Base-by-base conservation (phyloP, 2,797 vertebrate species). In the Choloepus didactylus region DNA sequence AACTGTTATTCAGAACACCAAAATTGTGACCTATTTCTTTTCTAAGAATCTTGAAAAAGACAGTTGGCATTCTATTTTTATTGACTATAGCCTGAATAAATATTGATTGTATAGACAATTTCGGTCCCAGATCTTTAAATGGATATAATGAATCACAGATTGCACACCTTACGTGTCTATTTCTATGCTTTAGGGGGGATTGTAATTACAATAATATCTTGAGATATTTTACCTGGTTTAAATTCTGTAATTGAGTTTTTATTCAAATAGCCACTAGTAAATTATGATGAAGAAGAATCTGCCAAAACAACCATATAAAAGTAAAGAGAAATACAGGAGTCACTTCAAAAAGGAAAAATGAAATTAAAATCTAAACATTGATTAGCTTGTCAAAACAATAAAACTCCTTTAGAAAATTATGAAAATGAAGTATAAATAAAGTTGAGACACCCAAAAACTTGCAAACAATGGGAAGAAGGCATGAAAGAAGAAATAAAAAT, bases 91-190 rank as follows among this genome's bases (percentile, higher is more conserved):
- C 60, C 83, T 94, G 35, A 75, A 89, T 93, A 89, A 81, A 87
- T 94, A 94, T 91, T 95, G 94, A 95, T 95, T 76, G 35, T 27
- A 67, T 64, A 94, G 67, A 56, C 46, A 84, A 81, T 87, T 89
- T 89, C 49, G 67, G n/a, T 64, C 41, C 51, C 59, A 16, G 51
- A 95, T 73, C 60, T 51, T 31, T 66, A 94, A 92, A 87, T 72
- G 73, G 67, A 87, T 59, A 35, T 23, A 89, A 62, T 67, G 51
- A 82, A 66, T 89, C 21, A 66, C 67, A 87, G 70, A 83, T 64
- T 89, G 66, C 23, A 88, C 38, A 35, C 29, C 38, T 51, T n/a
- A 56, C 2, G 1, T 35, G 6, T 87, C 79, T 56, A 31, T 83
- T 81, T 84, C 75, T 76, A 6, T 29, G 35, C 19, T 79, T 80